These are phyloP conservation scores for Hyppa rectilinea DNA, from an alignment of 2,888 invertebrate species.

Conservation along the genomic window DNA sequence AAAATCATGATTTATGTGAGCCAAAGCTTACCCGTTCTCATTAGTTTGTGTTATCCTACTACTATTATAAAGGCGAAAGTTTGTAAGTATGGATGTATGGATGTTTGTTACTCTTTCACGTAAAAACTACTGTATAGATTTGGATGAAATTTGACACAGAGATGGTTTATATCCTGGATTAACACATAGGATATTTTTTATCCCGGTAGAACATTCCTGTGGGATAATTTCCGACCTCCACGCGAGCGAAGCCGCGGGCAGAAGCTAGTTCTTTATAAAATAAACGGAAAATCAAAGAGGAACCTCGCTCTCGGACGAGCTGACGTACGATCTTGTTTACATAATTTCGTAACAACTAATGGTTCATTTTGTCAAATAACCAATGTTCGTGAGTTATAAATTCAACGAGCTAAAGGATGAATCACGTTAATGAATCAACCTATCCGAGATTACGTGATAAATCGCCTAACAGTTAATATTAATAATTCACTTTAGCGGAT, in stretches of 20 bases:
- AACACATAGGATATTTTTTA: too few relatives aligned
- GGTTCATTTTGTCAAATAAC: slow-evolving; percentile 84
- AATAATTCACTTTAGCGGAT: slow-evolving; percentile 84
- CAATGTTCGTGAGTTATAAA: slow-evolving; percentile 68
- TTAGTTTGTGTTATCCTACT: slow-evolving; percentile 68
- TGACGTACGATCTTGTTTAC: slow-evolving; percentile 80
- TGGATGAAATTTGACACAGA: too few relatives aligned
- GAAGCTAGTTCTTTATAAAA: slow-evolving; percentile 65
- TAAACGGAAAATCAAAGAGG: slow-evolving; percentile 66
- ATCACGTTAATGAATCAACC: slow-evolving; percentile 84
- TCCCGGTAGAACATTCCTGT: too few relatives aligned
- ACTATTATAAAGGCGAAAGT: too few relatives aligned
- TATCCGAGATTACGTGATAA: slow-evolving; percentile 83
- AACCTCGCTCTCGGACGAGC: slow-evolving; percentile 62
- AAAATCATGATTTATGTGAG: slow-evolving; percentile 66
- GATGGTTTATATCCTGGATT: too few relatives aligned
- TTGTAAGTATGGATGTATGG: too few relatives aligned
- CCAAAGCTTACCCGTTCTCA: slow-evolving; percentile 57
- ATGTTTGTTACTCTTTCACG: too few relatives aligned
- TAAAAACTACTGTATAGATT: too few relatives aligned
- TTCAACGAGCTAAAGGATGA: slow-evolving; percentile 71
- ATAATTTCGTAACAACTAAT: slow-evolving; percentile 82
- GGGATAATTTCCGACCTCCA: too few relatives aligned
- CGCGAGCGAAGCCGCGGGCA: too few relatives aligned
- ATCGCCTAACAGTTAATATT: slow-evolving; percentile 80